Evolutionary conservation across 2,797 vertebrate species (phyloP), one percentile per base, ranked within the genome.

Genomic region (Acanthurus lineatus): DNA sequence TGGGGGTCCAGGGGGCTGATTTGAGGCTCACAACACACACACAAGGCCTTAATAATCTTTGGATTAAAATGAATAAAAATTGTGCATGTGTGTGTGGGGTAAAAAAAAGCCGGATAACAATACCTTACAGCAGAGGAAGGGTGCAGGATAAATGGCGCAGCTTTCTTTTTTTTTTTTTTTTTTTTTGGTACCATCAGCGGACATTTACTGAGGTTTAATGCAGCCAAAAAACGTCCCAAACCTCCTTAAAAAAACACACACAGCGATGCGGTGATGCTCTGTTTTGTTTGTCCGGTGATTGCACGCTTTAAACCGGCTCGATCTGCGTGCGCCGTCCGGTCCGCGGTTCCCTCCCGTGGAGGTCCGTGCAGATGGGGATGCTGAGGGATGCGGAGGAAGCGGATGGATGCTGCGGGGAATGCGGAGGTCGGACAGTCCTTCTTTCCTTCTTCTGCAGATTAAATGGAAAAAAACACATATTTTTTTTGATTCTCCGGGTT

Each of bases 381-480:
- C 69, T 66, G 86, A 82, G 78, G 85, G 84, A 83, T 84, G 73
- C 69, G 63, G 86, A 82, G 78, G 85, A 86, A 71, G 88, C 84
- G 49, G 83, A 69, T 57, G 73, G 87, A 80, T 81, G 88, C 15
- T 81, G 87, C 79, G 75, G 73, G 73, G 65, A 78, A 82, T 83
- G 90, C 80, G 79, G 85, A 81, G 88, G 82, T 85, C 83, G 77
- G 35, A 60, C 9, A 66, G 75, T 87, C 85, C 84, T 81, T 86
- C 83, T 67, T 56, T 87, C 85, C 84, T 81, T 86, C 83, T 67
- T 56, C 77, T 72, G 62, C 62, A 45, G 69, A 73, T 45, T 25
- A 77, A 20, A 28, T 61, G 3, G 49, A 32, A 42, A 22, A 51
- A 35, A 40, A 79, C 16, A 9, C 10, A 32, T 40, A 9, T 9